phyloP scores from a whole-genome alignment of 1,140 invertebrate genomes.

The Calephelis nemesis region DNA sequence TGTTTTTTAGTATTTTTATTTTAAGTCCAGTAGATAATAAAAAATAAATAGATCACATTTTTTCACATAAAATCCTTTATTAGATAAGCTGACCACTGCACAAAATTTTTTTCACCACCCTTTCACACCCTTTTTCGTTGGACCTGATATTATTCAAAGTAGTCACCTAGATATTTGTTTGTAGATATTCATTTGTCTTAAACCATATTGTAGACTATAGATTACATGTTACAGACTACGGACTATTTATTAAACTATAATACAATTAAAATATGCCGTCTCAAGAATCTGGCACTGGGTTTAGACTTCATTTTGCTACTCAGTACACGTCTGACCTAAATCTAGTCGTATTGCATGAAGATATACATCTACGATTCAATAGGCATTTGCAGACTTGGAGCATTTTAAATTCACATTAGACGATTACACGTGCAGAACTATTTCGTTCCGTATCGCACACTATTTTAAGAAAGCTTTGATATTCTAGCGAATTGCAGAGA shows the following conservation, averaged over 20 bases:
- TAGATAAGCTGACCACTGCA: no score
- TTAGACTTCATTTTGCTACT: constrained; percentile 32
- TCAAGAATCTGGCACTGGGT: constrained; percentile 26
- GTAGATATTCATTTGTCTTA: no score
- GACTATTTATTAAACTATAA: neutral
- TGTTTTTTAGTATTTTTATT: no score
- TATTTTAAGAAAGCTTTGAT: neutral
- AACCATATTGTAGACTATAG: no score
- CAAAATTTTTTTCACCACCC: no score
- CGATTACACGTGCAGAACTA: neutral
- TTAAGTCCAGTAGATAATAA: no score
- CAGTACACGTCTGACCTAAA: constrained; percentile 45
- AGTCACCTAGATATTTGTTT: no score
- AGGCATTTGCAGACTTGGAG: constrained; percentile 1
- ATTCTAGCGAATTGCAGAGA: neutral
- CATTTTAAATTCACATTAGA: constrained; percentile 13
- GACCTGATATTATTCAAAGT: no score
- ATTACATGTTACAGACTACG: no score
- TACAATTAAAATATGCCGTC: constrained; percentile 18
- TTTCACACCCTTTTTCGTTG: no score
- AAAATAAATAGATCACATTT: no score
- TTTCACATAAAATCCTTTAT: no score
- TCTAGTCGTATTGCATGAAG: constrained; percentile 19
- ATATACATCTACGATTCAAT: constrained; percentile 15
- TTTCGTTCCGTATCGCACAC: neutral